Evolutionary conservation across 2,113 vertebrate genomes (phyloP).

Genomic region (Acrocephalus arundinaceus): DNA sequence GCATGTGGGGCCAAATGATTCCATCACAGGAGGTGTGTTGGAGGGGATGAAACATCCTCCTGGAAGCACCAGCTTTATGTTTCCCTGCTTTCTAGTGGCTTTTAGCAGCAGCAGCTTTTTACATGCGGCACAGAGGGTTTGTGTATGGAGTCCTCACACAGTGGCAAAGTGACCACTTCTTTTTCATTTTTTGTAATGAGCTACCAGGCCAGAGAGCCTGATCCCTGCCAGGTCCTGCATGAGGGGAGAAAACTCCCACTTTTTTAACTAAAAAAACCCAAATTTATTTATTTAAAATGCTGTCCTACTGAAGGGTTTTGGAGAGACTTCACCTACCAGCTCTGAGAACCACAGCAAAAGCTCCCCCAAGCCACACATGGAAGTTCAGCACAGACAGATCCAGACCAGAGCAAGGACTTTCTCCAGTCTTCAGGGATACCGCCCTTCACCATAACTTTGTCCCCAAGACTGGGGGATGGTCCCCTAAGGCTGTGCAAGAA

Average conservation of each 20-base stretch:
- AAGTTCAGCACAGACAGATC: rapidly evolving
- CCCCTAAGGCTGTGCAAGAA: not conserved
- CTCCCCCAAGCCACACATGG: rapidly evolving
- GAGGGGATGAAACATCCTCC: not conserved
- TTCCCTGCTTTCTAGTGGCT: not conserved
- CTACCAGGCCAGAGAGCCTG: not conserved
- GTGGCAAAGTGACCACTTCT: rapidly evolving
- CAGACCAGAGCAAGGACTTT: not conserved
- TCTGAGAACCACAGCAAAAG: not conserved
- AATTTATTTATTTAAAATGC: not conserved
- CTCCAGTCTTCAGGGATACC: rapidly evolving
- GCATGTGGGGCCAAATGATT: rapidly evolving
- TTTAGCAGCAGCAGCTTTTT: not conserved
- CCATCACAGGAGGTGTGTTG: not conserved
- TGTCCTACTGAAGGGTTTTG: not conserved
- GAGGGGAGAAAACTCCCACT: not conserved
- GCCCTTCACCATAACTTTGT: not conserved
- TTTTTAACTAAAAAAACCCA: not conserved
- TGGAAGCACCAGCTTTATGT: not conserved
- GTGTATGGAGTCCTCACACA: not conserved
- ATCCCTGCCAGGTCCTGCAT: not conserved
- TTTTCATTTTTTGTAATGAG: not conserved
- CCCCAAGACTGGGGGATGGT: not conserved
- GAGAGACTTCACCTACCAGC: not conserved
- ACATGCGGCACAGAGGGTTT: rapidly evolving